Evolutionary conservation across 1,140 invertebrate genomes (phyloP).

Genomic region (Myzus persicae): DNA sequence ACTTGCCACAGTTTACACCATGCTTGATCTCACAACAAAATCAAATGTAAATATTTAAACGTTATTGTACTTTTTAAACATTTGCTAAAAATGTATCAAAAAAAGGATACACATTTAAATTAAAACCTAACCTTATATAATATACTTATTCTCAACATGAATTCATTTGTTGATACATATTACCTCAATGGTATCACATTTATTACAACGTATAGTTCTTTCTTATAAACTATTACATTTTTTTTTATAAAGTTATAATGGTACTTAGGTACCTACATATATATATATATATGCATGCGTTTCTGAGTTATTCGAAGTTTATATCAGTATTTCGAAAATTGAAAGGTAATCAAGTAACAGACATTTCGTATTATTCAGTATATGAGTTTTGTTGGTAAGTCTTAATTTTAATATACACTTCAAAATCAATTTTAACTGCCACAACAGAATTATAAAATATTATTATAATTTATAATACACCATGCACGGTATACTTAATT

Average conservation of each 20-base stretch:
- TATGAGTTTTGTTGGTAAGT: not conserved
- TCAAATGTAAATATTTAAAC: too few species aligned
- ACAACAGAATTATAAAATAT: too few species aligned
- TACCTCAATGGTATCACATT: not conserved
- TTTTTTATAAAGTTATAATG: not conserved
- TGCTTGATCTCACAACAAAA: too few species aligned
- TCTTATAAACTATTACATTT: not conserved
- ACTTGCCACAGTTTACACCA: too few species aligned
- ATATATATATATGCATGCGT: too few species aligned
- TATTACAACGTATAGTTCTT: not conserved
- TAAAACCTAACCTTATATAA: not conserved
- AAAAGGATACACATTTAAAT: not conserved
- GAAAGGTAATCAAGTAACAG: not conserved
- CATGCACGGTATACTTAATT: not conserved
- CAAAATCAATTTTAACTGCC: not conserved
- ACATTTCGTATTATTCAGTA: not conserved
- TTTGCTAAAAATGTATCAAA: not conserved
- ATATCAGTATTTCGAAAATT: not conserved
- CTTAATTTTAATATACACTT: not conserved
- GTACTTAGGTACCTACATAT: not conserved
- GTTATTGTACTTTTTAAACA: too few species aligned
- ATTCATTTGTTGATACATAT: not conserved
- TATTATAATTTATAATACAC: not conserved
- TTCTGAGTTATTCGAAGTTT: not conserved
- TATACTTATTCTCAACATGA: too few species aligned